These are phyloP conservation scores for Lepetodrilus schrolli DNA, from an alignment of 2,888 invertebrate genomes.

Conservation along the genomic window DNA sequence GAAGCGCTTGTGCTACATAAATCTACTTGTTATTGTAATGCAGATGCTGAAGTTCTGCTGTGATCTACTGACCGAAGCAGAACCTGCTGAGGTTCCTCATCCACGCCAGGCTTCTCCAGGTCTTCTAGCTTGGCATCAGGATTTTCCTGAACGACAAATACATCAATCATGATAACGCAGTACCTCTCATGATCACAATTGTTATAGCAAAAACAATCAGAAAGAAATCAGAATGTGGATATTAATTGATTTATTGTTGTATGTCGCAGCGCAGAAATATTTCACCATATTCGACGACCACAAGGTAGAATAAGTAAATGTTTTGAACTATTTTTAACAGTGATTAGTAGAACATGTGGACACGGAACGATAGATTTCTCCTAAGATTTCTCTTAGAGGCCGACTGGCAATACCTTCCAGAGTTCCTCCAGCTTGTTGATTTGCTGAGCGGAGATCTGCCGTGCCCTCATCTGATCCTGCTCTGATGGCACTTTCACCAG, in stretches of 20 bases:
- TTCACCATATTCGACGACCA: neutral
- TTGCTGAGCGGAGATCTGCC: constrained; percentile 97
- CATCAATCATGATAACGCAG: neutral
- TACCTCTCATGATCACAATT: neutral
- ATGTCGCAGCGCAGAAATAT: no score
- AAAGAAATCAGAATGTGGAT: no score
- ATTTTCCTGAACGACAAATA: constrained; percentile 89
- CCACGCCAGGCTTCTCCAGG: constrained; percentile 97
- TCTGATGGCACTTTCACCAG: constrained; percentile 92
- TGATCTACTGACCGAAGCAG: constrained; percentile 76
- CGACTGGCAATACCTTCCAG: constrained; percentile 83
- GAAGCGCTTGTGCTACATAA: no score
- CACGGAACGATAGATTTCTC: no score
- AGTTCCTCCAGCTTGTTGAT: constrained; percentile 98
- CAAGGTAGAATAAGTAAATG: no score
- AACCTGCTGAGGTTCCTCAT: constrained; percentile 97
- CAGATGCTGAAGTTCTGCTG: no score
- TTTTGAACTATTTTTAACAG: no score
- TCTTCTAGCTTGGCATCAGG: constrained; percentile 98
- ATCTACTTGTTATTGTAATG: no score
- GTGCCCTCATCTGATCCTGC: constrained; percentile 94
- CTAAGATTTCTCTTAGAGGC: no score
- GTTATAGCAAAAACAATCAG: no score
- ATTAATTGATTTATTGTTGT: no score
- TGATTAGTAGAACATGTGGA: no score